Conservation (phyloP, 2,797 vertebrate genomes). For the Monodelphis domestica region DNA sequence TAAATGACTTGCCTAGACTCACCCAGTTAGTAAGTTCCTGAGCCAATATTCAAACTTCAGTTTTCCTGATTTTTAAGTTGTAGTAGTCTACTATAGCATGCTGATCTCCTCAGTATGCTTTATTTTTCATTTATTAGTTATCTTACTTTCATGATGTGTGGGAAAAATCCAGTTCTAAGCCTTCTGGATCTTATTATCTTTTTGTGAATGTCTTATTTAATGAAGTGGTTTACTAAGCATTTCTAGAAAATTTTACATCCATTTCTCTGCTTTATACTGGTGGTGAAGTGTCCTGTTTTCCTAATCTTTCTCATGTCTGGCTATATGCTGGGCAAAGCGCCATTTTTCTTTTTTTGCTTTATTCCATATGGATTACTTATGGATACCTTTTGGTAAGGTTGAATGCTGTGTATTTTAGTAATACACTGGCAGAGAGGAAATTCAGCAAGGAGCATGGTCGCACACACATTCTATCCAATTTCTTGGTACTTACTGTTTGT, state of each 20-base stretch:
- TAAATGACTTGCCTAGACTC: background rate
- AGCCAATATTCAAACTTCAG: background rate
- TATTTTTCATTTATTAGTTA: slow-evolving; percentile 57
- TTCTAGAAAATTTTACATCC: slow-evolving; percentile 42
- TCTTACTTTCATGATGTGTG: background rate
- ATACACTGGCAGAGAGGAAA: background rate
- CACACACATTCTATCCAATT: background rate
- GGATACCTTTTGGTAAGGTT: background rate
- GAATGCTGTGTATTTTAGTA: background rate
- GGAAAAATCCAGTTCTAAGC: slow-evolving; percentile 38
- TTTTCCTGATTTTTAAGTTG: background rate
- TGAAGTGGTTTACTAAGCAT: slow-evolving; percentile 44
- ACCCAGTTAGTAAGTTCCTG: background rate
- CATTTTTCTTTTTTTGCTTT: background rate
- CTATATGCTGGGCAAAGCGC: background rate
- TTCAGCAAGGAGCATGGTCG: background rate
- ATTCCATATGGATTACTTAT: background rate
- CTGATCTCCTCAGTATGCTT: slow-evolving; percentile 28
- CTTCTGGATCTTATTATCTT: slow-evolving; percentile 9
- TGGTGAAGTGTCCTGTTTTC: background rate
- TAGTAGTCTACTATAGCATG: background rate
- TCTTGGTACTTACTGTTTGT: background rate
- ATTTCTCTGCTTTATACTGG: background rate
- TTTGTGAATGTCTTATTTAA: slow-evolving; percentile 44
- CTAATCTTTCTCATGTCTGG: background rate